phyloP scores from a whole-genome alignment of 2,797 vertebrate genomes.

The Arnoldichthys spilopterus region DNA sequence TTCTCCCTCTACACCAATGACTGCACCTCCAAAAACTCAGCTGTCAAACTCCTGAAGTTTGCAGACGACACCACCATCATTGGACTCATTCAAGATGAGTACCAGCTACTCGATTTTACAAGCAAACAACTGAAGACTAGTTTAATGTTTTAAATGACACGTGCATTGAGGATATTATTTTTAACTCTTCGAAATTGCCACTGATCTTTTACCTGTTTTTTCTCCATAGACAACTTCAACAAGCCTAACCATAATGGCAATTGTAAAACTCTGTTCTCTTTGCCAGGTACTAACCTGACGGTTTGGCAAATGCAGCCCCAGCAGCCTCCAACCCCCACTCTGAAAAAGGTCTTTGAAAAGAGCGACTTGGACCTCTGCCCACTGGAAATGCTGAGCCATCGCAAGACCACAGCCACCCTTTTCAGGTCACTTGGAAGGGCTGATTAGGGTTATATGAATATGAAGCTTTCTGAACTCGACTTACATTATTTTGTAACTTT shows the following conservation, averaged over 20 bases:
- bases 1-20: no score
- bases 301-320: conserved; percentile 86
- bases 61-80: no score
- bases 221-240: conserved; percentile 87
- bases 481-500: no score
- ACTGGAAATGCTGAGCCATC: conserved; percentile 81
- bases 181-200: accelerated
- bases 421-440: conserved; percentile 77
- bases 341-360: conserved; percentile 96
- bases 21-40: no score
- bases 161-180: neutral
- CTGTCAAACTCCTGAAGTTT: no score
- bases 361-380: conserved; percentile 90
- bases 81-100: no score
- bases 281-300: conserved; percentile 90
- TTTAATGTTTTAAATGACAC: neutral
- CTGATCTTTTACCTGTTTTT: conserved; percentile 35
- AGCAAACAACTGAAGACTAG: neutral
- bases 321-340: conserved; percentile 78
- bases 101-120: no score
- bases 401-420: conserved; percentile 79
- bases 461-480: no score
- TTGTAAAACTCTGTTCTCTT: conserved; percentile 86
- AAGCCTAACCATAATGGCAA: conserved; percentile 90
- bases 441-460: neutral